A percentile compares a stretch with the other conserved stretches of the same genome.
phyloP scores from a whole-genome alignment of 2,797 vertebrate genomes.

The Sebastes kiyomatsui region DNA sequence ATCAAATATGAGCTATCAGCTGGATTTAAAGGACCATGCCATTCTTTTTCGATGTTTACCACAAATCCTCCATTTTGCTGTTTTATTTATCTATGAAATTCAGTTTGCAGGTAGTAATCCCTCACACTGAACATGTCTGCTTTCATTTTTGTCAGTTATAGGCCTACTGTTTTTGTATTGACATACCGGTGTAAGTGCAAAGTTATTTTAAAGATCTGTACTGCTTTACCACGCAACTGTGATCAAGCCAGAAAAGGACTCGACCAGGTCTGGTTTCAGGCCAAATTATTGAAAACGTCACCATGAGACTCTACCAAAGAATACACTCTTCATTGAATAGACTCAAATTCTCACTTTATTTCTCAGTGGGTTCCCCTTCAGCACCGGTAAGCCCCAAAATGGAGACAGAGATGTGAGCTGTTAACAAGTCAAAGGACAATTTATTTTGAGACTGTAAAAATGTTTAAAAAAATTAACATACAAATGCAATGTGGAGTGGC shows the following conservation, averaged over 20 bases:
- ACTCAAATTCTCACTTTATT: neutral
- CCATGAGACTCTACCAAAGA: neutral
- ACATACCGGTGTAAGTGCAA: neutral
- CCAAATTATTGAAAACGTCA: neutral
- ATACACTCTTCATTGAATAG: neutral
- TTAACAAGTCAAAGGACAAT: neutral
- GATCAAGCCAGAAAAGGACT: neutral
- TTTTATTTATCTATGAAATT: no score
- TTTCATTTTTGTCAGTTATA: neutral
- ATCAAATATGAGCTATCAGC: conserved; percentile 11
- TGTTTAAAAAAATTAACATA: neutral
- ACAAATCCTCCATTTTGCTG: neutral
- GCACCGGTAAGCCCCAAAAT: neutral
- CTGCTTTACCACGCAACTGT: neutral
- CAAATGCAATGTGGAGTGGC: no score
- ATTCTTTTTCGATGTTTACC: neutral
- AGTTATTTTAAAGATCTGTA: neutral
- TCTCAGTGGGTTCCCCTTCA: neutral
- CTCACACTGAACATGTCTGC: neutral
- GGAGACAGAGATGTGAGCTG: neutral
- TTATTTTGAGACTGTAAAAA: neutral
- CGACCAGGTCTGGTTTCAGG: neutral
- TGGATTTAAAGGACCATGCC: neutral
- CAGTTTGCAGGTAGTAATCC: neutral
- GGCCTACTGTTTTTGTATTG: neutral